These are phyloP conservation scores for Listrodromus nycthemerus DNA, from an alignment of 2,888 invertebrate species.

Conservation along the genomic window DNA sequence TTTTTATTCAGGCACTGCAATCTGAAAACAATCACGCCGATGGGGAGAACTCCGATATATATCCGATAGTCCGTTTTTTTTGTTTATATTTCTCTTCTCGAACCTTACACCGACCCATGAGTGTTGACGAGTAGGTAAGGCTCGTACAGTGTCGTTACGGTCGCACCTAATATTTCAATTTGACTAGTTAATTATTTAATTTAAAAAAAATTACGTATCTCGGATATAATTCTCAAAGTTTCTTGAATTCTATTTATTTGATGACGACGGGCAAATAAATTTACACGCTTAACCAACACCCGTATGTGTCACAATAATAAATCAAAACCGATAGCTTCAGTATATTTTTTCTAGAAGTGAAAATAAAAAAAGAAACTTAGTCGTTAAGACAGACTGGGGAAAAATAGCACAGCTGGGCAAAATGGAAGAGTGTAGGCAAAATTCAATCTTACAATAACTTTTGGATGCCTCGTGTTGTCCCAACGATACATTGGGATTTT, in stretches of 20 bases:
- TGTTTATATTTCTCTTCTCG: background rate
- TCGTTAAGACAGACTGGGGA: too few species aligned
- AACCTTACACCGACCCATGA: slow-evolving; percentile 67
- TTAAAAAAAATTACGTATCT: background rate
- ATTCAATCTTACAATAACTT: too few species aligned
- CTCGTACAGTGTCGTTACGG: slow-evolving; percentile 40
- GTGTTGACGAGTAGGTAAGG: slow-evolving; percentile 76
- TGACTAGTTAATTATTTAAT: background rate
- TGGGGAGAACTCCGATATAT: slow-evolving; percentile 24
- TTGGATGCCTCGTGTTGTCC: too few species aligned
- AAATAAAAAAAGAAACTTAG: slow-evolving; percentile 8
- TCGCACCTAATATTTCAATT: slow-evolving; percentile 21
- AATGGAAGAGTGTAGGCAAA: too few species aligned
- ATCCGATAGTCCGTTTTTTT: slow-evolving; percentile 27
- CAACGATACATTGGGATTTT: too few species aligned
- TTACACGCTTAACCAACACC: slow-evolving; percentile 13
- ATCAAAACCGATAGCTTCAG: slow-evolving; percentile 25
- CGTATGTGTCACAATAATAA: slow-evolving; percentile 39
- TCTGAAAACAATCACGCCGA: slow-evolving; percentile 72
- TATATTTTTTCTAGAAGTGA: slow-evolving; percentile 17
- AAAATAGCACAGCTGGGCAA: too few species aligned
- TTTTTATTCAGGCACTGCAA: slow-evolving; percentile 73
- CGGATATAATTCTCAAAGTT: background rate
- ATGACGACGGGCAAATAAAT: background rate
- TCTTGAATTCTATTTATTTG: background rate